Evolutionary conservation across 2,113 vertebrate genomes (phyloP).

Genomic region (Guaruba guarouba): DNA sequence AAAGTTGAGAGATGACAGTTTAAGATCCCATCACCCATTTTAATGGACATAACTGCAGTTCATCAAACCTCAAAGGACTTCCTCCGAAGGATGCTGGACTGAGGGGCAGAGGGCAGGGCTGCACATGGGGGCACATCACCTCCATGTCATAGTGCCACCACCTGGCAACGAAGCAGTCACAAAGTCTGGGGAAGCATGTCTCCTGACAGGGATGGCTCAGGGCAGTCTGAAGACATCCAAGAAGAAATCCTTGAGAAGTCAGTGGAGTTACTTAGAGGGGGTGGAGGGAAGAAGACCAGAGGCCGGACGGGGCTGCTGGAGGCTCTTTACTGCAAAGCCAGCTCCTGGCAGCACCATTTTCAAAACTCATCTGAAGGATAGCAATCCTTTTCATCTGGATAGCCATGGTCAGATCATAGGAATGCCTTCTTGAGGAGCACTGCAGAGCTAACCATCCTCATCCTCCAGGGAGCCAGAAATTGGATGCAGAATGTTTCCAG

Average conservation of each 20-base stretch:
- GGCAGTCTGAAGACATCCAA: fast-evolving
- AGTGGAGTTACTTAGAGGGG: neutral
- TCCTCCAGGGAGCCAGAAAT: neutral
- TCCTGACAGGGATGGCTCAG: neutral
- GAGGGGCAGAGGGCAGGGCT: neutral
- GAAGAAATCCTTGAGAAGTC: neutral
- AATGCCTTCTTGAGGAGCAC: neutral
- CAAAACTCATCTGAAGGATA: neutral
- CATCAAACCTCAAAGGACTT: neutral
- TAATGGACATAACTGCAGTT: neutral
- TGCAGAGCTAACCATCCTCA: neutral
- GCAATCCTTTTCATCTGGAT: neutral
- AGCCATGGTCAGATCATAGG: neutral
- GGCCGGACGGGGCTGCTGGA: neutral
- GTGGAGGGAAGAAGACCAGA: neutral
- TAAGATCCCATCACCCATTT: neutral
- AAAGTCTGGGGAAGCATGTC: fast-evolving
- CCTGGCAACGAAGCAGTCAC: neutral
- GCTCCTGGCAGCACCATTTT: neutral
- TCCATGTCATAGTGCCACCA: neutral
- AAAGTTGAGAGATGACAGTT: neutral
- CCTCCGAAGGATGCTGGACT: neutral
- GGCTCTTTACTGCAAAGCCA: neutral
- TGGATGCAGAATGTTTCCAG: neutral
- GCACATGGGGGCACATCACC: neutral